Conservation (phyloP, 1,140 invertebrate species). For the Drosophila burlai region DNA sequence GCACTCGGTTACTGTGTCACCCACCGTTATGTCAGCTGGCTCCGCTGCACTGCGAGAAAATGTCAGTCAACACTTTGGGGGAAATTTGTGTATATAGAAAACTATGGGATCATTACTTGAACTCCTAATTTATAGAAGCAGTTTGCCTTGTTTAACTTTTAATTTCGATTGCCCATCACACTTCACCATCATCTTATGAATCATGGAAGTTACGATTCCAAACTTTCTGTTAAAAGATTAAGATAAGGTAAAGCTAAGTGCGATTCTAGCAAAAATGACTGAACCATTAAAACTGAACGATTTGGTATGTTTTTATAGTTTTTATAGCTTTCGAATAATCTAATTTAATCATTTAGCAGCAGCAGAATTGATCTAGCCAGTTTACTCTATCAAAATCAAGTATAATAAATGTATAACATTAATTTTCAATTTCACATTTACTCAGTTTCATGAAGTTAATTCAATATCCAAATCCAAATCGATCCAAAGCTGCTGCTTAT, state of each 20-base stretch:
- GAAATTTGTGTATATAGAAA: background rate
- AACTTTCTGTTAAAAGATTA: background rate
- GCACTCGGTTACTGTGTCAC: slow-evolving; percentile 47
- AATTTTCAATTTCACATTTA: too few species aligned
- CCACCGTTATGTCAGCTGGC: slow-evolving; percentile 17
- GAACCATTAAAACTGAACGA: background rate
- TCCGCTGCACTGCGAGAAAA: slow-evolving; percentile 3
- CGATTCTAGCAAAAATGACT: background rate
- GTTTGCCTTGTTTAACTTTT: background rate
- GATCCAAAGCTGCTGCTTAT: background rate
- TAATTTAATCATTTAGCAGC: too few species aligned
- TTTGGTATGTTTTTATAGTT: background rate
- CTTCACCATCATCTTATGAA: background rate
- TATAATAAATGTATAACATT: too few species aligned
- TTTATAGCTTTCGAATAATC: background rate
- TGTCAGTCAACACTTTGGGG: fast-evolving
- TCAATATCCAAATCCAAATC: background rate
- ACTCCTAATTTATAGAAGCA: background rate
- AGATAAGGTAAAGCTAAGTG: background rate
- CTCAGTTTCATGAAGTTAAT: too few species aligned
- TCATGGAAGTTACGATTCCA: background rate
- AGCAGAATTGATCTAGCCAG: too few species aligned
- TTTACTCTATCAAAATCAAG: too few species aligned
- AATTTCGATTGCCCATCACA: background rate
- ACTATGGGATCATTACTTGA: background rate